Evolutionary conservation across 2,888 invertebrate species (phyloP), one percentile per base, ranked within the genome.

Genomic region (Cephus rjabovi): DNA sequence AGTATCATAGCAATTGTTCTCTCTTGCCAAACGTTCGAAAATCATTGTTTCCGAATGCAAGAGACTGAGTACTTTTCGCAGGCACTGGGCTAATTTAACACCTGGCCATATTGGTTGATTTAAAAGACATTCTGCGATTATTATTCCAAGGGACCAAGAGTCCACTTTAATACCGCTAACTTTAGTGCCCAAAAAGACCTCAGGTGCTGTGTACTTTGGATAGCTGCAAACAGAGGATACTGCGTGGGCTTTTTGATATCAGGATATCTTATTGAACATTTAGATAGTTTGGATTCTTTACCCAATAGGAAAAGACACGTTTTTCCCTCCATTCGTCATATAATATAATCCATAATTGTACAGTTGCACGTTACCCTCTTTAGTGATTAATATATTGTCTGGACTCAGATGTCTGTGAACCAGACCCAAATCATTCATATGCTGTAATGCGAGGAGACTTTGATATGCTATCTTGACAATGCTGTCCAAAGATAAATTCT

Each of bases 271-370:
- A 23, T 23, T 56, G 6, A 56, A 56, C 1, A 15, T 40, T 40
- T 15, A 4, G 6, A 40, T 23, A 74, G 15, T 35, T 15, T 11
- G 73, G 33, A 75, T 73, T 80, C 91, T 93, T 92, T 92, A 96
- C 95, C 97, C 95, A 84, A 97, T 94, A 80, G 98, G 98, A 94
- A 99, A 98, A 23, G 96, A 95, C 2, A 99, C 97, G 90, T 97
- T 95, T 87, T 94, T 95, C 23, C 98, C 98, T 89, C 94, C 93
- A 85, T 95, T 96, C 30, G 98, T 98, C 96, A 98, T 97, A 86
- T 96, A 95, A 91, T 96, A 97, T 84, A 98, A 92, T n/a, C 98
- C 99, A 93, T 97, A 98, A 92, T 98, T 97, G 86, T 97, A 97
- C 68, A 99, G 91, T 89, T 98, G 98, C 0, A 97, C 95, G 88